Percentiles rank a stretch among this genome's conserved stretches.
Conservation (phyloP, 2,888 invertebrate genomes). For the Nemotelus pantherinus region DNA sequence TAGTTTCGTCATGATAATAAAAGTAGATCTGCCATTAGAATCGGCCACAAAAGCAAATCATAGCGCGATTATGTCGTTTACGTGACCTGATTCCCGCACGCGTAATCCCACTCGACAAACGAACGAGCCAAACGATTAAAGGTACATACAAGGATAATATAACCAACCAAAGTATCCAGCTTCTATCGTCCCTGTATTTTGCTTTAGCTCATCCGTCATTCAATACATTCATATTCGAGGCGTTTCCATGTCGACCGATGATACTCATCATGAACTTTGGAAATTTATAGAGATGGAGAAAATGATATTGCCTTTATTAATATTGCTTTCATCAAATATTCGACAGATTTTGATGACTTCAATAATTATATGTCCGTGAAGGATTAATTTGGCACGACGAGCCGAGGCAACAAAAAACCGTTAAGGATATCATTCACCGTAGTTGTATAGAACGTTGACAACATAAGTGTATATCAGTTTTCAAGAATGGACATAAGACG, state of each 20-base stretch:
- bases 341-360: conserved; percentile 22
- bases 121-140: not conserved
- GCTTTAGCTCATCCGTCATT: not conserved
- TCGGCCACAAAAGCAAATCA: conserved; percentile 48
- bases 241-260: not conserved
- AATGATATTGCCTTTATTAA: conserved; percentile 41
- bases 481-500: too few species aligned
- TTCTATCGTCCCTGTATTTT: too few species aligned
- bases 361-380: conserved; percentile 35
- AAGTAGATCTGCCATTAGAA: conserved; percentile 36
- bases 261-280: not conserved
- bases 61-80: conserved; percentile 49
- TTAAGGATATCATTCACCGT: too few species aligned
- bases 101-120: conserved; percentile 15
- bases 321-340: conserved; percentile 28
- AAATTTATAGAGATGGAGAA: conserved; percentile 3
- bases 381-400: conserved; percentile 14
- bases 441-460: too few species aligned
- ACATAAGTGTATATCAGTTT: too few species aligned
- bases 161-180: too few species aligned
- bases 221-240: not conserved
- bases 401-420: too few species aligned
- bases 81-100: conserved; percentile 47
- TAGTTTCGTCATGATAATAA: conserved; percentile 31
- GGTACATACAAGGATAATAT: too few species aligned